Evolutionary conservation across 2,113 vertebrate species (phyloP).

Genomic region (Panthera tigris): DNA sequence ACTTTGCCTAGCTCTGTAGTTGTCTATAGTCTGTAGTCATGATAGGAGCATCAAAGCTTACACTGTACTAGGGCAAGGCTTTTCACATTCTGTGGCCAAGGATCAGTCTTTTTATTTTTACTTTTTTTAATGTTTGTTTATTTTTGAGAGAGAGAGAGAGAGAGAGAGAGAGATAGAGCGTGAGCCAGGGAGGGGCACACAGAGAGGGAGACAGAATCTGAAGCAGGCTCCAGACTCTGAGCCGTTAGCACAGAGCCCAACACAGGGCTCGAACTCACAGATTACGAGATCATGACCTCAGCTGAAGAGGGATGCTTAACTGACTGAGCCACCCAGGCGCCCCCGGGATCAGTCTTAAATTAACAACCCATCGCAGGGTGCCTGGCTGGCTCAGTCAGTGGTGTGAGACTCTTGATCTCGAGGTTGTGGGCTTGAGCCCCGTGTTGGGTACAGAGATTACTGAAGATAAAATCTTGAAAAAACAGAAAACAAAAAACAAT

Average conservation of each 20-base stretch:
- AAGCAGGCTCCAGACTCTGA: no score
- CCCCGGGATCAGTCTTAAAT: background rate
- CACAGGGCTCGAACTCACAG: no score
- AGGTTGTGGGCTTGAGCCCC: background rate
- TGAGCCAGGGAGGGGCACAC: no score
- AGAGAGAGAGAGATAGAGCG: no score
- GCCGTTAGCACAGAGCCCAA: no score
- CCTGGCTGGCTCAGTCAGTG: background rate
- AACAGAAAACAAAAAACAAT: background rate
- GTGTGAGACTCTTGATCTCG: background rate
- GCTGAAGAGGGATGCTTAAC: no score
- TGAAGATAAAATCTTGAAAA: background rate
- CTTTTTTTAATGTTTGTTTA: no score
- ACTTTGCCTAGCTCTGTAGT: background rate
- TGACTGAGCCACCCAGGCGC: no score
- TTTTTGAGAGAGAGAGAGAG: no score
- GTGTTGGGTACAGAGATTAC: background rate
- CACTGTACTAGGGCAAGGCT: background rate
- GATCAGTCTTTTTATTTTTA: background rate
- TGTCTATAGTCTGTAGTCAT: background rate
- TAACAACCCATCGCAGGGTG: background rate
- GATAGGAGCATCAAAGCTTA: background rate
- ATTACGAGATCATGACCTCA: no score
- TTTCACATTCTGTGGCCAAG: background rate
- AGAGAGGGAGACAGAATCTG: no score